Base-by-base conservation (phyloP, 2,113 vertebrate species). In the Sardina pilchardus region DNA sequence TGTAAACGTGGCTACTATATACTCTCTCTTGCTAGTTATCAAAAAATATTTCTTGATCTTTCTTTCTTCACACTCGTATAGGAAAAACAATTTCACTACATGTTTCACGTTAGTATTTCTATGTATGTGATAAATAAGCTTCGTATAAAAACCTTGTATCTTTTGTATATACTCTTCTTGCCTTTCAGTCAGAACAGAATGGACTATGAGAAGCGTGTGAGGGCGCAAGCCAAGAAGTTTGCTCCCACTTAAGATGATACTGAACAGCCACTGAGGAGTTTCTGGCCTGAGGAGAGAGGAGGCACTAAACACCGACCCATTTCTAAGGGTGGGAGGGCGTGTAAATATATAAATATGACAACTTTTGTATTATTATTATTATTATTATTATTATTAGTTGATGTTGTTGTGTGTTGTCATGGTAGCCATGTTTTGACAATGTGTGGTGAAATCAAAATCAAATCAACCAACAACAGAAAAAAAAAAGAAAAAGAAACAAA, bases 191-290 rank as follows among this genome's bases (percentile, higher is more conserved):
- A 96, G 93, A 96, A 96, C 94, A 93, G 95, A 93, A 94, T 95
- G 94, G 95, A 95, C 92, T 96, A 95, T 84, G 94, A 95, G 90
- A 96, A 96, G 90, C 90, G 94, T 53, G 95, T 96, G 87, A 90
- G 95, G 90, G 94, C 95, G 39, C 95, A 96, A 91, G 95, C 95
- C 92, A 95, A 95, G 93, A 96, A 94, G 92, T 96, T 95, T 78
- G 94, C 95, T 86, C 95, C 95, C 39, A 93, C 94, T 93, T 95
- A 95, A 78, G 71, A 78, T 78, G 71, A 12, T 26, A 59, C 53
- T 59, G 87, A 93, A 85, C 21, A 0, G n/a, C 6, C 4, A 21
- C 10, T 17, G 26, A 47, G 67, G 43, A 45, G 67, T 30, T 9
- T 44, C 44, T 59, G 26, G 26, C 36, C 26, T 9, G 48, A 44